Conservation (phyloP, 2,797 vertebrate genomes). For the Cyprinella venusta region DNA sequence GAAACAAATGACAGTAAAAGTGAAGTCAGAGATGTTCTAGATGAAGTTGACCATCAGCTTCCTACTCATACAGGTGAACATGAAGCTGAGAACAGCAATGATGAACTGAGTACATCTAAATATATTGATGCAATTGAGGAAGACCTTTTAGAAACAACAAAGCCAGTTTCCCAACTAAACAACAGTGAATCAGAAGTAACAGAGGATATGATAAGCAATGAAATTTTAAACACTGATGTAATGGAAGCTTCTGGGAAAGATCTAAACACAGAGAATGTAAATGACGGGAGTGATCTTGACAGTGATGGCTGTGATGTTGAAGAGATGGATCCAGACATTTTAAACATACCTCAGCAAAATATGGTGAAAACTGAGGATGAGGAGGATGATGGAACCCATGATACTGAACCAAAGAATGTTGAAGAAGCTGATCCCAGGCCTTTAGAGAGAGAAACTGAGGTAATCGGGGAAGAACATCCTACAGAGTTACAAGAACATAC, state of each 20-base stretch:
- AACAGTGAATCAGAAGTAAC: conserved; percentile 30
- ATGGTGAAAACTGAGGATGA: conserved; percentile 36
- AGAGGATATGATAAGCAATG: conserved; percentile 21
- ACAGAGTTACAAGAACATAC: conserved; percentile 46
- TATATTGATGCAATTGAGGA: neutral
- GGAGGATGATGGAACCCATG: conserved; percentile 34
- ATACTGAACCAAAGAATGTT: conserved; percentile 29
- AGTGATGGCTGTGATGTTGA: conserved; percentile 48
- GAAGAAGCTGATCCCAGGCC: neutral
- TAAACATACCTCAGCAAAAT: conserved; percentile 24
- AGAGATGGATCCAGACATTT: conserved; percentile 39
- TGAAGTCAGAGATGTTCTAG: conserved; percentile 47
- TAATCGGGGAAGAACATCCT: conserved; percentile 25
- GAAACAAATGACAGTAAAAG: conserved; percentile 25
- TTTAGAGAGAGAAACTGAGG: conserved; percentile 24
- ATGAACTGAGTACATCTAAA: conserved; percentile 52
- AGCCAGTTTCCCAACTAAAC: conserved; percentile 49
- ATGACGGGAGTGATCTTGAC: conserved; percentile 43
- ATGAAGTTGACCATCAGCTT: conserved; percentile 46
- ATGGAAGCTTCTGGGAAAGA: conserved; percentile 33
- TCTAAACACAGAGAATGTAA: conserved; percentile 43
- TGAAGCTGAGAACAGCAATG: conserved; percentile 44
- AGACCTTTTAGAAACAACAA: conserved; percentile 16
- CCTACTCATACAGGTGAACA: conserved; percentile 35
- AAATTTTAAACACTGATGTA: conserved; percentile 20